Base-by-base conservation (phyloP, 2,797 vertebrate genomes). In the Molossus alvarezi region DNA sequence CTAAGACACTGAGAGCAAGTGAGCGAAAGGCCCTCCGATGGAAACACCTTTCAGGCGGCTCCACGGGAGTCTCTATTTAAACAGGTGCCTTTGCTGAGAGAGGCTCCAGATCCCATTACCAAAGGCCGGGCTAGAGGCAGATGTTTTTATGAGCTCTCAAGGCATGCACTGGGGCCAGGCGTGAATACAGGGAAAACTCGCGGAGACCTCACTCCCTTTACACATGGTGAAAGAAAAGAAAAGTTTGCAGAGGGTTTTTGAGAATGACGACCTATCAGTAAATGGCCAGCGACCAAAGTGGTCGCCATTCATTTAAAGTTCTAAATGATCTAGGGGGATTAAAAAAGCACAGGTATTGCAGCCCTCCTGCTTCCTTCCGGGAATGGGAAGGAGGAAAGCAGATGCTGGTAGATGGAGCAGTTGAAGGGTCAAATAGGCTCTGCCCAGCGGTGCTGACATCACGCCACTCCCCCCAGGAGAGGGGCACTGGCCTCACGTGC, bases 91-190 rank as follows among this genome's bases (percentile, higher is more conserved):
- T 97, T 76, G 86, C 2, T 0, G 95, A 95, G 77, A 93, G 64
- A 96, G 96, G 81, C 96, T 97, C 96, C 90, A 73, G 95, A 94
- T 97, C 91, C 97, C 97, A 96, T 97, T 98, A 97, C 97, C 0
- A 17, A 89, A 17, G 87, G 85, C 88, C 82, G 0, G 7, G 96
- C 86, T 73, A 92, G 92, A 93, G 95, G 95, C 96, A 94, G 94
- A 82, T 92, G 94, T 96, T 98, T 98, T 97, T 97, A 96, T 97
- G 96, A 97, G 96, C 95, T 96, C 97, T 98, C 92, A 73, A 88
- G 92, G 90, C 84, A 92, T 65, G 75, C 92, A 80, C 11, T 5
- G 67, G 37, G 87, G 45, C 90, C 53, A 53, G 93, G 94, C 18
- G 2, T 79, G 91, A 95, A 90, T 81, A 94, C 8, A 91, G 95